Evolutionary conservation across 2,888 invertebrate genomes (phyloP).

Genomic region (Chouioia cunea): DNA sequence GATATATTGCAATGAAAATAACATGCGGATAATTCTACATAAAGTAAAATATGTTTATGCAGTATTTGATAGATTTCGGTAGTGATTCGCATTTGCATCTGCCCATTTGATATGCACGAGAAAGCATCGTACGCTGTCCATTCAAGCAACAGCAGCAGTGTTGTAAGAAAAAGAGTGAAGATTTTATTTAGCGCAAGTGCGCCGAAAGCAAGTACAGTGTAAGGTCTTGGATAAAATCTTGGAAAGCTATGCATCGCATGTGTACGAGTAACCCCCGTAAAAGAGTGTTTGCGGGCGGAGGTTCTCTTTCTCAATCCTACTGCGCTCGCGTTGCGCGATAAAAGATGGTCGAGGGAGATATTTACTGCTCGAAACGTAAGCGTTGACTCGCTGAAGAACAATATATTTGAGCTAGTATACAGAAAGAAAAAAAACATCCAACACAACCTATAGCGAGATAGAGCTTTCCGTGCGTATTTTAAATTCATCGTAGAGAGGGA

Average conservation of each 20-base stretch:
- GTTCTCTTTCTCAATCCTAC: slow-evolving; percentile 5
- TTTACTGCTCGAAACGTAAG: slow-evolving; percentile 34
- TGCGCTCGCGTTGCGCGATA: slow-evolving; percentile 27
- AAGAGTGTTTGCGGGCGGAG: not conserved
- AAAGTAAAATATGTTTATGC: slow-evolving; percentile 34
- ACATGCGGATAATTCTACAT: too few relatives aligned
- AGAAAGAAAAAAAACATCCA: not conserved
- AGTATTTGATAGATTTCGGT: slow-evolving; percentile 24
- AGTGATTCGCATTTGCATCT: not conserved
- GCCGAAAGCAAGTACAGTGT: not conserved
- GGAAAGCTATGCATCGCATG: not conserved
- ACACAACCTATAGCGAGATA: too few relatives aligned
- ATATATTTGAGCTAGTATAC: slow-evolving; percentile 26
- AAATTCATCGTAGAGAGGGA: not conserved
- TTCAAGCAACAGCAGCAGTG: slow-evolving; percentile 13
- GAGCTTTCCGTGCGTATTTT: slow-evolving; percentile 16
- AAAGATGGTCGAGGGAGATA: slow-evolving; percentile 43
- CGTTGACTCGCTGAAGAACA: slow-evolving; percentile 33
- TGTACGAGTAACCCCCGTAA: too few relatives aligned
- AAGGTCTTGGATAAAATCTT: slow-evolving; percentile 29
- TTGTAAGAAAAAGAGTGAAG: slow-evolving; percentile 7
- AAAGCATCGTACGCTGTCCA: slow-evolving; percentile 6
- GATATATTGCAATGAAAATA: too few relatives aligned
- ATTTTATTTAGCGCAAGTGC: slow-evolving; percentile 12
- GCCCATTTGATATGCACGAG: too few relatives aligned